Conservation (phyloP, 2,888 invertebrate genomes). For the Tubulanus polymorphus region DNA sequence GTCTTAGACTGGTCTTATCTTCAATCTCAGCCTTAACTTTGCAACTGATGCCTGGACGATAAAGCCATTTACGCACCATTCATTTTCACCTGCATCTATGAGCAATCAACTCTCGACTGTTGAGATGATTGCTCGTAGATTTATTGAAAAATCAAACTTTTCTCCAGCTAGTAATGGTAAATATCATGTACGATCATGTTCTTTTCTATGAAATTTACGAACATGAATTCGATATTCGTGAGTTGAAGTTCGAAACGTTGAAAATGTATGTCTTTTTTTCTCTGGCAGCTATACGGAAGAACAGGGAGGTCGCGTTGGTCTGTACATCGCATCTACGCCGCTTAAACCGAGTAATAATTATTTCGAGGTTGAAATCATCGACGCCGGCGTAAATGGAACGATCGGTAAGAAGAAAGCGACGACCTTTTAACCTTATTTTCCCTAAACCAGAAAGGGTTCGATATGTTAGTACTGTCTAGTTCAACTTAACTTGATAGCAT, state of each 20-base stretch:
- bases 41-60: background rate
- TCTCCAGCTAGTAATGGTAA: too few species aligned
- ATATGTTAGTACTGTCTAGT: too few species aligned
- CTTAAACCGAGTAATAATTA: constrained; percentile 48
- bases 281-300: constrained; percentile 46
- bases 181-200: too few species aligned
- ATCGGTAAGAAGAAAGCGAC: constrained; percentile 34
- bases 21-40: background rate
- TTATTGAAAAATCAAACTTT: too few species aligned
- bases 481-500: too few species aligned
- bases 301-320: constrained; percentile 44
- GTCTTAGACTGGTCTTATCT: too few species aligned
- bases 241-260: too few species aligned
- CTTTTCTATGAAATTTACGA: too few species aligned
- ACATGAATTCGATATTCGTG: too few species aligned
- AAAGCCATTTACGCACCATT: too few species aligned
- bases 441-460: too few species aligned
- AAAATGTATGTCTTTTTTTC: constrained; percentile 4
- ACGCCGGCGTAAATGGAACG: constrained; percentile 42
- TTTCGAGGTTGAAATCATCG: constrained; percentile 52
- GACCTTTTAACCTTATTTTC: background rate
- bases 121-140: background rate
- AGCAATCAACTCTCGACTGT: background rate
- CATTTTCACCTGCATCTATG: too few species aligned
- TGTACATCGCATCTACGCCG: constrained; percentile 49